Percentiles rank a stretch among this genome's conserved stretches.
Evolutionary conservation across 1,140 invertebrate species (phyloP).

Genomic region (Drosophila funebris): DNA sequence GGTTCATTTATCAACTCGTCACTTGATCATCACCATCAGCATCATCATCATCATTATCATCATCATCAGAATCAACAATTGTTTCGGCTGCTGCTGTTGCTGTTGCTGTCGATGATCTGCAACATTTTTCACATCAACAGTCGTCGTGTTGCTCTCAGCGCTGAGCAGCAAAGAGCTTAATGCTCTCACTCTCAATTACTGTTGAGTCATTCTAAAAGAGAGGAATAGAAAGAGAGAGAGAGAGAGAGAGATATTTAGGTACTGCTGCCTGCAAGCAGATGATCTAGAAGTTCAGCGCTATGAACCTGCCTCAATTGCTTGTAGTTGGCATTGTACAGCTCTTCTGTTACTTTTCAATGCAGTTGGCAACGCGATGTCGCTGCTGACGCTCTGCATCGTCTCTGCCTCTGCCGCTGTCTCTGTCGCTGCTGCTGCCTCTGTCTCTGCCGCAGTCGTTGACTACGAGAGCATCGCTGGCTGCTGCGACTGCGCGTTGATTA

Average conservation of each 20-base stretch:
- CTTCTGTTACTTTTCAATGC: slow-evolving; percentile 61
- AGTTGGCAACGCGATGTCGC: slow-evolving; percentile 65
- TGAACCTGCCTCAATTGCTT: slow-evolving; percentile 74
- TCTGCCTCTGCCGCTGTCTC: neutral
- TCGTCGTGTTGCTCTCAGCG: slow-evolving; percentile 25
- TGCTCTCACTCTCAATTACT: slow-evolving; percentile 34
- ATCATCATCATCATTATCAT: slow-evolving; percentile 14
- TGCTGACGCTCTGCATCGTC: slow-evolving; percentile 5
- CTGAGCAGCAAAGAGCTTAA: slow-evolving; percentile 29
- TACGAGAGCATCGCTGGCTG: slow-evolving; percentile 38
- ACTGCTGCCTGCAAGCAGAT: slow-evolving; percentile 48
- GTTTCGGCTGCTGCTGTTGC: slow-evolving; percentile 1
- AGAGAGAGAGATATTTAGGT: neutral
- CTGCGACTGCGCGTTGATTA: slow-evolving; percentile 64
- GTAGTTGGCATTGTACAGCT: slow-evolving; percentile 32
- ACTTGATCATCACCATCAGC: neutral
- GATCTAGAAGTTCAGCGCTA: slow-evolving; percentile 74
- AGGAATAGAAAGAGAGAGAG: neutral
- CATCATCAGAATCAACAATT: slow-evolving; percentile 11
- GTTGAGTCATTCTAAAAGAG: slow-evolving; percentile 55
- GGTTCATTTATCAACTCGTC: slow-evolving; percentile 40
- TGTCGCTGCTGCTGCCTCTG: slow-evolving; percentile 15
- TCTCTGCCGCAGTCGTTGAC: slow-evolving; percentile 11
- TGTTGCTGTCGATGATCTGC: slow-evolving; percentile 60
- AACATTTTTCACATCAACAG: slow-evolving; percentile 73